phyloP scores from a whole-genome alignment of 2,888 invertebrate species.

The Bombylius major region DNA sequence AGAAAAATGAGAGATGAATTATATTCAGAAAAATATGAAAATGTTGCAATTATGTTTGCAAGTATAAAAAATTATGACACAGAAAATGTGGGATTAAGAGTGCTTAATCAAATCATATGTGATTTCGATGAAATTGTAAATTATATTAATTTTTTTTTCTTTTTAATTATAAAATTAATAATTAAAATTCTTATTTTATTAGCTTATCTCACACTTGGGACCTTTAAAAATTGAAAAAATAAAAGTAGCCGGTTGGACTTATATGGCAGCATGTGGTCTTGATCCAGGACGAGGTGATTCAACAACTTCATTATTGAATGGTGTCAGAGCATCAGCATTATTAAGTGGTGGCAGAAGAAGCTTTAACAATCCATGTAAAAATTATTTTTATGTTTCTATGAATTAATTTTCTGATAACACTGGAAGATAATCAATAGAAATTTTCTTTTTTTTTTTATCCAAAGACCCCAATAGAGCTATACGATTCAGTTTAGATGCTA shows the following conservation, averaged over 20 bases:
- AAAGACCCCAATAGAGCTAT: conserved; percentile 25
- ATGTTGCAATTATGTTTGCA: conserved; percentile 93
- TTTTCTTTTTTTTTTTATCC: not conserved
- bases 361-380: conserved; percentile 35
- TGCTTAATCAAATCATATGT: conserved; percentile 82
- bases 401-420: conserved; percentile 24
- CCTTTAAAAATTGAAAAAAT: conserved; percentile 75
- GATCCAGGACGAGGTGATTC: conserved; percentile 58
- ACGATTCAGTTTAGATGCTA: conserved; percentile 6
- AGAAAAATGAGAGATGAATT: conserved; percentile 56
- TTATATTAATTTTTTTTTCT: conserved; percentile 21
- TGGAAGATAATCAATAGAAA: not conserved
- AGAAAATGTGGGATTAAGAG: conserved; percentile 50
- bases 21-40: conserved; percentile 78
- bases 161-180: not conserved
- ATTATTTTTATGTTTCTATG: conserved; percentile 21
- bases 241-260: conserved; percentile 91
- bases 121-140: conserved; percentile 71
- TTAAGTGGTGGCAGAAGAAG: conserved; percentile 31
- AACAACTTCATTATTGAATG: conserved; percentile 29
- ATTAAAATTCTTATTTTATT: not conserved
- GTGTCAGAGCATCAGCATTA: conserved; percentile 20
- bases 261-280: conserved; percentile 92
- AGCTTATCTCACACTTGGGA: conserved; percentile 3
- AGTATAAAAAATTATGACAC: conserved; percentile 72